Conservation (phyloP, 2,113 vertebrate species). For the Pteronura brasiliensis region DNA sequence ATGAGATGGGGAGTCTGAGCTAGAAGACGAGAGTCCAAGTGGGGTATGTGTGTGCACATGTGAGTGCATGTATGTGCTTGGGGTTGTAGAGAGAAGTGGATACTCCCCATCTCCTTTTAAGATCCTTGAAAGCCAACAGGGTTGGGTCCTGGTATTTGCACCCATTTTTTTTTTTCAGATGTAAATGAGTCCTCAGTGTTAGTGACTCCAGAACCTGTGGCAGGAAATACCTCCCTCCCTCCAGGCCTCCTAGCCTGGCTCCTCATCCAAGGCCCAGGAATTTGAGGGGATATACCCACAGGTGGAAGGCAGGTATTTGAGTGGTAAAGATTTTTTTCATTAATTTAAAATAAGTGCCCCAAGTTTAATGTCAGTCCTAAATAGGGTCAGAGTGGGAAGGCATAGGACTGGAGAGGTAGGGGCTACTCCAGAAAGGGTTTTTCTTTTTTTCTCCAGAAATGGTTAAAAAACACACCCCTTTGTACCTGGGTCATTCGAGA, state of each 20-base stretch:
- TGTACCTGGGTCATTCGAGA: not conserved
- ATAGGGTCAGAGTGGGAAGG: not conserved
- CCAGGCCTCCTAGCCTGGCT: not conserved
- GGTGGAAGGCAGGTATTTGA: not conserved
- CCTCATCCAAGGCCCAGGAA: not conserved
- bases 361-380: not conserved
- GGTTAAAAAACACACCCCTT: not conserved
- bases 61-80: not conserved
- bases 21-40: fast-evolving
- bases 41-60: too few species aligned
- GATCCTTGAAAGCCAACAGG: not conserved
- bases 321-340: not conserved
- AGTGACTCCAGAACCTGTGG: not conserved
- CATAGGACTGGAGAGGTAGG: not conserved
- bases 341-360: not conserved
- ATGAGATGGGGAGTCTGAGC: not conserved
- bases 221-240: not conserved
- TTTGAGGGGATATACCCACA: not conserved
- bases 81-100: not conserved
- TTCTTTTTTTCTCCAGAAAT: not conserved
- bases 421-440: not conserved
- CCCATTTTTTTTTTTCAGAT: not conserved
- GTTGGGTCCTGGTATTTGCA: not conserved
- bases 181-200: not conserved
- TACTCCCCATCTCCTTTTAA: not conserved